These are phyloP conservation scores for Lepus timidus DNA, from an alignment of 2,113 vertebrate species.

Conservation along the genomic window DNA sequence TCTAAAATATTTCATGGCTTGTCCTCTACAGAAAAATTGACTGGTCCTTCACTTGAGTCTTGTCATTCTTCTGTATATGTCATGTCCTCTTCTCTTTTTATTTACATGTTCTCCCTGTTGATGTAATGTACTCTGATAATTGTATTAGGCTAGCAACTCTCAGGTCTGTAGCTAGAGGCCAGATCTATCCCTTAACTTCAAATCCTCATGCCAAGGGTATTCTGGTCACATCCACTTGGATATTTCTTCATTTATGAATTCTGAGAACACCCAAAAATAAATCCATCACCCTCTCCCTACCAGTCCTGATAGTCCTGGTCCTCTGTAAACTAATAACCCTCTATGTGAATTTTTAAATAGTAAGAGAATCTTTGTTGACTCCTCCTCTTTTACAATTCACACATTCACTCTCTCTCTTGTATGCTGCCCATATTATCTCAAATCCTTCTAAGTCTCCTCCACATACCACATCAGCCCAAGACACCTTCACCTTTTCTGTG, in stretches of 20 bases:
- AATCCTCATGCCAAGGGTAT: background rate
- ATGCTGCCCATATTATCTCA: fast-evolving
- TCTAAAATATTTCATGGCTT: background rate
- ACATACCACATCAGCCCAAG: too few relatives aligned
- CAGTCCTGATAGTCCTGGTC: background rate
- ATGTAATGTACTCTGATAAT: background rate
- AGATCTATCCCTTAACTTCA: background rate
- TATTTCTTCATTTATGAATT: background rate
- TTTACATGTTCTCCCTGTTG: background rate
- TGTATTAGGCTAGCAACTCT: background rate
- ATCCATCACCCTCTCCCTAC: background rate
- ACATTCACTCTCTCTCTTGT: background rate
- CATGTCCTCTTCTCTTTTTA: background rate
- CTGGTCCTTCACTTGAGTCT: background rate
- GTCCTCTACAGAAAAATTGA: background rate
- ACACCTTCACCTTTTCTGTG: background rate
- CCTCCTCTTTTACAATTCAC: too few relatives aligned
- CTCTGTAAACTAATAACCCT: background rate
- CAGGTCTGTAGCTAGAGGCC: background rate
- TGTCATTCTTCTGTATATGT: background rate
- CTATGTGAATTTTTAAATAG: background rate
- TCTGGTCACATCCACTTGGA: background rate
- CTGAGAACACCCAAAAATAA: background rate
- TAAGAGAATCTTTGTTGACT: background rate
- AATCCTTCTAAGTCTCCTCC: background rate